Conservation (phyloP, 2,797 vertebrate species). For the Chloroceryle inda region DNA sequence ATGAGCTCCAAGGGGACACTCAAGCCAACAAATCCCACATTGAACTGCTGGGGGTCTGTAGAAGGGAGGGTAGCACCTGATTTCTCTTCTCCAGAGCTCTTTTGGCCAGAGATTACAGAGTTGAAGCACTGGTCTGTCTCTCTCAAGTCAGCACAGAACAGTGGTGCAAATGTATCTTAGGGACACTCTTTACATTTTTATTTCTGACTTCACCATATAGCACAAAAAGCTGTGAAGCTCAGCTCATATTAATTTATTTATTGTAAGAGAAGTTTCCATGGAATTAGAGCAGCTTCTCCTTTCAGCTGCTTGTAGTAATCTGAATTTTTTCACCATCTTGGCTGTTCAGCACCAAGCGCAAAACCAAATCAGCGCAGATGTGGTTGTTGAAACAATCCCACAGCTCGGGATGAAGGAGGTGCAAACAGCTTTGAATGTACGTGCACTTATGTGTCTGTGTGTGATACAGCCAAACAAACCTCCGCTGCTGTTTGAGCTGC, state of each 20-base stretch:
- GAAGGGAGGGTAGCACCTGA: background rate
- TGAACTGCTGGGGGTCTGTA: background rate
- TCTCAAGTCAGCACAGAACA: background rate
- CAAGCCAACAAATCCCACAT: background rate
- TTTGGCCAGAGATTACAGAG: background rate
- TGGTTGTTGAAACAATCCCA: background rate
- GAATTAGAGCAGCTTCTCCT: background rate
- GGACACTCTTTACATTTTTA: background rate
- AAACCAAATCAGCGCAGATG: background rate
- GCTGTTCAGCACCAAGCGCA: background rate
- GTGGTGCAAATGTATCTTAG: background rate
- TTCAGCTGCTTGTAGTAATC: background rate
- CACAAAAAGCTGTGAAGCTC: background rate
- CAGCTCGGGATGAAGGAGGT: background rate
- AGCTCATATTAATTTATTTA: background rate
- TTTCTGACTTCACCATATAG: background rate
- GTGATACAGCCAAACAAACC: fast-evolving
- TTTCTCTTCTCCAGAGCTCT: background rate
- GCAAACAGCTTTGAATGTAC: background rate
- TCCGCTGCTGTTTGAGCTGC: background rate
- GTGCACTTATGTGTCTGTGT: background rate
- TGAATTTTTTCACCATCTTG: background rate
- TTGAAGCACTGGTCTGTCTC: background rate
- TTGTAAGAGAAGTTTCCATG: background rate
- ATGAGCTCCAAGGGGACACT: background rate